Base-by-base conservation (phyloP, 30 jellyfish, hydroid and myxozoan genomes). In the Mastigias papua region DNA sequence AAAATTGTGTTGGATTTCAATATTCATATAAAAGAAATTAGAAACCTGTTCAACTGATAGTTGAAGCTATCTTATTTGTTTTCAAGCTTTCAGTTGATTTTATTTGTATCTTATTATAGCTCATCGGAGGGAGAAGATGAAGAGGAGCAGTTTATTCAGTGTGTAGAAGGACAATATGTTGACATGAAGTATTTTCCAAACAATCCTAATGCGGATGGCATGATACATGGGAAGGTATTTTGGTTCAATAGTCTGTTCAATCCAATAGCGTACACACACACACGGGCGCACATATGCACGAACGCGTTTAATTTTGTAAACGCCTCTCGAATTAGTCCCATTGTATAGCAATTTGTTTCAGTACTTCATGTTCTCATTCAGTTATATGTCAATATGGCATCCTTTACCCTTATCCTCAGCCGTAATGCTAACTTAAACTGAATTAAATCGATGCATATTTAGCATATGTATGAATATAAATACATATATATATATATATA, bases 171-270 rank as follows among this genome's bases (percentile, higher is more conserved):
- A 29, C 46, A 37, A 29, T 78, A 23, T 58, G 63, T 91, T 7
- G 98, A 91, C 51, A 16, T 84, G 81, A 78, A 73, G 46, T 91
- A 91, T 60, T 91, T 91, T 46, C 98, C 98, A 19, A 69, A 91
- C 79, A 92, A 96, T 26, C 96, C 92, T 28, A 65, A 76, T 34
- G 62, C 63, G 29, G 76, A 48, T 51, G 91, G 76, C 61, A 69
- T 30, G 31, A 23, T 27, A 5, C 35, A 19, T 23, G 28, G 21
- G 29, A 76, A 65, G 89, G 74, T 63, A 63, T 10, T 15, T 42
- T 42, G 54, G 13, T 42, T 8, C 7, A 8, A 42, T 42, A 8
- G 13, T 4, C 13, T 4, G 54, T 42, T 42, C 13, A 4, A 15
- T 4, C 7, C 7, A 42, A n/a, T n/a, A n/a, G n/a, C n/a, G n/a